Base-by-base conservation (phyloP, 2,113 vertebrate species). In the Rousettus leschenaultii region DNA sequence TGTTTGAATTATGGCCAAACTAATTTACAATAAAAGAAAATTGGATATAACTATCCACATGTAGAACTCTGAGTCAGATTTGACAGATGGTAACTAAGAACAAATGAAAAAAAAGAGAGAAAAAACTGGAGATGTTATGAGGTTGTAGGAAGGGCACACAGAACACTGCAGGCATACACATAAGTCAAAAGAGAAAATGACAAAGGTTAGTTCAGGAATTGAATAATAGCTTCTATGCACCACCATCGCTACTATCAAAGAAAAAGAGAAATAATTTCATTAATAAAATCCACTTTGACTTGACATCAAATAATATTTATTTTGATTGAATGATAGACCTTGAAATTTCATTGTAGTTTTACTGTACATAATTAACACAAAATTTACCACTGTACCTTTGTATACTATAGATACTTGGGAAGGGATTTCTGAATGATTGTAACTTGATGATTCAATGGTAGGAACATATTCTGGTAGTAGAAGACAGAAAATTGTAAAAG, bases 1-100 rank as follows among this genome's bases (percentile, higher is more conserved):
- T 43, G 53, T 57, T 10, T 90, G 57, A 91, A 86, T 92, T 70
- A 79, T 33, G 21, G 26, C 13, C 26, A 89, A 89, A 63, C 5
- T 19, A 95, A 94, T 85, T 94, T 91, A 94, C 2, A 80, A 80
- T 74, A 88, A 77, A 95, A 80, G 38, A 33, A 91, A 89, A 59
- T 59, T 57, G 5, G 7, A 88, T 77, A 59, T 71, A 82, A 78
- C 5, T 65, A 90, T 84, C 14, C 6, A 66, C 73, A 85, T 63
- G 59, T 13, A 90, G 28, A 88, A 75, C 2, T 77, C 6, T 48
- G 33, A 86, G 94, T 88, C n/a, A 12, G 21, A 4, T 43, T 82
- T 94, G 53, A 91, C 40, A 97, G 88, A 71, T 51, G 68, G n/a
- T 33, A 88, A 84, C 59, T 63, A 75, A 80, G 83, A 73, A 73